Evolutionary conservation across 2,797 vertebrate genomes (phyloP).

Genomic region (Urocyon cinereoargenteus): DNA sequence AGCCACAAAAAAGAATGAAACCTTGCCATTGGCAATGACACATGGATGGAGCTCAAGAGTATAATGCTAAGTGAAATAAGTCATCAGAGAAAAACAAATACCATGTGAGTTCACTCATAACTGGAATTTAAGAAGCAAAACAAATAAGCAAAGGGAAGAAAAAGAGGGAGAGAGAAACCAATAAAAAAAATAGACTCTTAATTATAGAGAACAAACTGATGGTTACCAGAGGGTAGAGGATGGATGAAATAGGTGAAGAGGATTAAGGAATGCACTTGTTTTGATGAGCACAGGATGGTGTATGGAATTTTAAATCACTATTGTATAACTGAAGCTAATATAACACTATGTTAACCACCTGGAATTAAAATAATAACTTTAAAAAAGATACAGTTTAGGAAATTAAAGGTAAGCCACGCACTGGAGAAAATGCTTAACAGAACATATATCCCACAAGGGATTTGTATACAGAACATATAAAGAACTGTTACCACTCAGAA

Average conservation of each 20-base stretch:
- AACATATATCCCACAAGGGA: background rate
- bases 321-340: background rate
- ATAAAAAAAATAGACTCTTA: background rate
- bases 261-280: background rate
- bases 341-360: background rate
- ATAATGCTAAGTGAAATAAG: background rate
- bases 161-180: background rate
- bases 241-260: background rate
- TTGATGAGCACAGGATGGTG: background rate
- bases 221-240: background rate
- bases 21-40: background rate
- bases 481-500: background rate
- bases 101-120: background rate
- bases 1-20: background rate
- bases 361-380: background rate
- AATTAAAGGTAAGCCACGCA: background rate
- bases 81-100: background rate
- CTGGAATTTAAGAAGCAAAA: background rate
- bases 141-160: background rate
- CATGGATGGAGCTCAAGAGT: background rate
- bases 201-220: background rate
- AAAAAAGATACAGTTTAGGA: background rate
- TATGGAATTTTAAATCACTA: background rate
- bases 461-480: background rate
- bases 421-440: background rate